Base-by-base conservation (phyloP, 2,797 vertebrate genomes). In the Rhynchotus rufescens region DNA sequence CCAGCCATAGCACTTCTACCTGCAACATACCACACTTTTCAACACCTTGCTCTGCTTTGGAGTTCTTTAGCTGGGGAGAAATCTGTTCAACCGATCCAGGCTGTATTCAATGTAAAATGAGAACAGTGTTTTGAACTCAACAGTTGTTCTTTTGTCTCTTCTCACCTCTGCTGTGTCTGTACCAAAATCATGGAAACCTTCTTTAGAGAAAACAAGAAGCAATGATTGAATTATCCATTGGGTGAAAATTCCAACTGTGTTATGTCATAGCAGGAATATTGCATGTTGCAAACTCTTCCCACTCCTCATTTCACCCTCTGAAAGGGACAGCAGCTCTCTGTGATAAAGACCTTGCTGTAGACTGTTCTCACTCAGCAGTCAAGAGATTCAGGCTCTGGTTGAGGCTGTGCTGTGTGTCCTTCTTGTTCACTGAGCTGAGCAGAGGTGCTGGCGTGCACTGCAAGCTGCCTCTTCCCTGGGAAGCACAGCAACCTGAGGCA, bases 1-100 rank as follows among this genome's bases (percentile, higher is more conserved):
- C 47, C 6, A 92, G 68, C 71, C 74, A 16, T 62, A 77, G 40
- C 1, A 23, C 23, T 49, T 15, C 19, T n/a, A 64, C 56, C 23
- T 54, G 86, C 65, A 80, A 52, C 40, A 15, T 4, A 1, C 40
- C 57, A 47, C 61, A 44, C n/a, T 89, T 64, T 88, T 66, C 1
- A 2, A 72, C 84, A 72, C 80, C 78, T 82, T 68, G 26, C 28
- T 77, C 15, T 77, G 34, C 71, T 42, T 14, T 30, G 56, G 66
- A 67, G 69, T 64, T 89, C 42, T 76, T 89, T 57, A 64, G 61
- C 66, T 59, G 38, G 28, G n/a, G 19, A 82, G 57, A 51, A 68
- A 66, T 72, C 68, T 91, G 84, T 68, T 93, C 80, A 91, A 82
- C 38, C 59, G 30, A 38, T 66, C 26, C 68, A 36, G n/a, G 34